Evolutionary conservation across 2,888 invertebrate genomes (phyloP), one percentile per base, ranked within the genome.

Genomic region (Chrysodeixis includens): DNA sequence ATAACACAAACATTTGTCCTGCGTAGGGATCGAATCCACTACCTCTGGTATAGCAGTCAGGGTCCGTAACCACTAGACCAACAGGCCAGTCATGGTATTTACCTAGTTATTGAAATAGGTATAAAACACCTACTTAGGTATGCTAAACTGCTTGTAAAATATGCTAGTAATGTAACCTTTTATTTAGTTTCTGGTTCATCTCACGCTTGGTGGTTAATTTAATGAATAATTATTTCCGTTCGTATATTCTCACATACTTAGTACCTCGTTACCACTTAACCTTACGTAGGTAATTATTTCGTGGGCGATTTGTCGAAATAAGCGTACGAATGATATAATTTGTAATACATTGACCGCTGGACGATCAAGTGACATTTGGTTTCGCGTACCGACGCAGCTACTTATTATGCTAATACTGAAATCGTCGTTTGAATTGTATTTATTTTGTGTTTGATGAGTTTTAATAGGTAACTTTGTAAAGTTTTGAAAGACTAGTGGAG

Each of bases 331-430:
- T 71, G 62, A 22, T 56, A 62, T 64, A 56, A 68, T 69, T 79
- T 68, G 51, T 61, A 61, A 65, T 56, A 44, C 60, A 60, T 66
- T 62, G 60, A 68, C 46, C 14, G 51, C 61, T 63, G 10, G 51
- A 10, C 10, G 49, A 26, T 20, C 76, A 64, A 79, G 56, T 79
- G 80, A 66, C 78, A 78, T 78, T 78, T 78, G 52, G 53, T n/a
- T 49, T 68, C 40, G 40, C 26, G 12, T 56, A 57, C 32, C 14
- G 8, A 51, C 30, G 10, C 4, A 26, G 40, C 57, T 65, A 46
- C 61, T 62, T 76, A 66, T n/a, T 79, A 79, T 78, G 78, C 60
- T 68, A 76, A 76, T 78, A 9, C 61, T 22, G 40, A 56, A 73
- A 70, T 73, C 66, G 62, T 67, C 60, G 62, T 78, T 64, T 61